Evolutionary conservation across 2,113 vertebrate genomes (phyloP), one percentile per base, ranked within the genome.

Genomic region (Epinephelus fuscoguttatus): DNA sequence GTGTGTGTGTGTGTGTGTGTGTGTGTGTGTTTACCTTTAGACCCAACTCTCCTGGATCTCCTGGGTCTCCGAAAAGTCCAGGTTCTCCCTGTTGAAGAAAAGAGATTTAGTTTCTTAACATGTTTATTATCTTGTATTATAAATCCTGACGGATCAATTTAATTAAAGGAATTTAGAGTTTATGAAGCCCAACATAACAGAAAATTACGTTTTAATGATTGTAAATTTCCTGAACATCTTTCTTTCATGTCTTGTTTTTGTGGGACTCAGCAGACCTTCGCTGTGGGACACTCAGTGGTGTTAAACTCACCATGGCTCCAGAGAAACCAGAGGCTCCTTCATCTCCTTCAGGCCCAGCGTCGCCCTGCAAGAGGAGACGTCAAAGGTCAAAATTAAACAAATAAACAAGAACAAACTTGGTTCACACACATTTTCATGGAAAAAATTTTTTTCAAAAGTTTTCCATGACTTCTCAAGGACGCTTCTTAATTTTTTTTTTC

Each of bases 291-390:
- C 42, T 45, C 42, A 2, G 9, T 17, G 25, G 25, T 27, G 37
- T 66, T 66, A 17, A 68, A 78, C 93, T 94, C 87, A 95, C 94
- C 84, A 87, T 89, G 60, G 89, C 91, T 78, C 93, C 95, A 82
- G 86, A 93, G 80, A 91, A 96, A 61, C 94, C 95, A 70, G 94
- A 96, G 25, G 80, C 92, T 70, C 96, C 96, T 5, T 96, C 93
- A 9, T 94, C 94, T 57, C 94, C 95, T 87, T 88, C 91, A 37
- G 52, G 30, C 14, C 95, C 94, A 18, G 88, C 75, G 15, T 95
- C 87, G n/a, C 95, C 93, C 94, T 96, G 69, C 33, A 72, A 25
- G 19, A 59, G 25, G 2, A 88, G 59, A 49, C 0, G 1, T 45
- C 42, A 45, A 45, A 45, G 42, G 42, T 45, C 42, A 45, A 45